Conservation (phyloP, 2,113 vertebrate species). For the Melanostigma gelatinosum region DNA sequence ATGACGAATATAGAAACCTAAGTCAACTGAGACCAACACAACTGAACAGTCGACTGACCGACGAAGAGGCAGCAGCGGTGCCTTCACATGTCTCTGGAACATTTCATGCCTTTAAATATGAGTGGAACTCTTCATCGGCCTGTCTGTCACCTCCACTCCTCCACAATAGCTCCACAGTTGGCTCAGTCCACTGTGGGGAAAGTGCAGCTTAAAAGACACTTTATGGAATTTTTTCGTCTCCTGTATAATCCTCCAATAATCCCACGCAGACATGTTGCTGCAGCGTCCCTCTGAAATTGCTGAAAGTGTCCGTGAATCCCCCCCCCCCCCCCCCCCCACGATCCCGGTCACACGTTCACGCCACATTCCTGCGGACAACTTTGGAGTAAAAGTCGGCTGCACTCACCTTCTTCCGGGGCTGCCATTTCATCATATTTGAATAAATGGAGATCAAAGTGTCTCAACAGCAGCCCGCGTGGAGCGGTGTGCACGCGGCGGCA, state of each 20-base stretch:
- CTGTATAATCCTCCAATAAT: constrained; percentile 52
- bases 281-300: constrained; percentile 45
- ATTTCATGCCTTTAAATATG: not conserved
- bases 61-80: too few relatives aligned
- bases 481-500: constrained; percentile 30
- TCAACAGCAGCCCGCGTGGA: constrained; percentile 59
- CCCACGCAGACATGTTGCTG: constrained; percentile 45
- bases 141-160: not conserved
- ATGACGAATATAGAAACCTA: too few relatives aligned
- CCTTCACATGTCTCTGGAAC: not conserved
- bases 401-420: constrained; percentile 95
- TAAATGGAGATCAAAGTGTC: constrained; percentile 82
- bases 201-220: constrained; percentile 27
- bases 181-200: not conserved
- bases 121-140: not conserved
- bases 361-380: constrained; percentile 44
- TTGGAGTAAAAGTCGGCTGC: not conserved
- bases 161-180: not conserved
- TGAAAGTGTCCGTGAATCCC: constrained; percentile 47
- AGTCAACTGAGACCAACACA: too few relatives aligned
- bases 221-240: constrained; percentile 36
- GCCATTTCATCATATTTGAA: constrained; percentile 99
- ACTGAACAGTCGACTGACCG: too few relatives aligned
- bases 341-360: constrained; percentile 28
- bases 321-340: constrained; percentile 11